Base-by-base conservation (phyloP, 2,888 invertebrate species). In the Caenorhabditis sp. region DNA sequence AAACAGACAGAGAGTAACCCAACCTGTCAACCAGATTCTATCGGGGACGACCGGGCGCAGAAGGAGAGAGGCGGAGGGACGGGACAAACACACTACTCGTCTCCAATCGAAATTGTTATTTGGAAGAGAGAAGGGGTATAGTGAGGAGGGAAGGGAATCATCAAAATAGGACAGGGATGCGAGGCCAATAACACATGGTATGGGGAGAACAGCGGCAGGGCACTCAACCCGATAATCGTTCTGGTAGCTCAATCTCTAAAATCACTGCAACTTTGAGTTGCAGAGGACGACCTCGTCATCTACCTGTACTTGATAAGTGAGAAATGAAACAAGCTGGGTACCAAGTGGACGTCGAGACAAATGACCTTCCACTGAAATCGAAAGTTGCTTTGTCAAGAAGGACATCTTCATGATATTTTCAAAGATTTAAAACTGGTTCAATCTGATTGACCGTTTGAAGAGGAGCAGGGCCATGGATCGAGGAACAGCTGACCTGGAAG, bases 11-110 rank as follows among this genome's bases (percentile, higher is more conserved):
- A 51, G 40, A 50, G 58, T 60, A 74, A 62, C 55, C 71, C 24
- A 61, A 58, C 76, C 76, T 76, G 76, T 67, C 76, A 76, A 67
- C 67, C 67, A 67, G 76, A 76, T 76, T 76, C 50, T 60, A 61
- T 76, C 67, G 72, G 9, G 20, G 22, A 32, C 32, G n/a, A 40
- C 22, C n/a, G 5, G 37, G n/a, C 50, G 51, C 24, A 55, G 32
- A 32, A 37, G 11, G 35, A 67, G 37, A 72, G 51, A 40, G 47
- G 32, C 32, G 51, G n/a, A 44, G 76, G 55, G 55, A 56, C 53
- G 64, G 55, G 64, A 64, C 35, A 58, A 18, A 65, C 58, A 40
- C 15, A 20, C 40, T 56, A 62, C 64, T 13, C 44, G 22, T 18
- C 24, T 32, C 28, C 26, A 37, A 50, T 51, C 26, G 61, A 67